Evolutionary conservation across 2,888 invertebrate species (phyloP).

Genomic region (Drosophila diplacantha): DNA sequence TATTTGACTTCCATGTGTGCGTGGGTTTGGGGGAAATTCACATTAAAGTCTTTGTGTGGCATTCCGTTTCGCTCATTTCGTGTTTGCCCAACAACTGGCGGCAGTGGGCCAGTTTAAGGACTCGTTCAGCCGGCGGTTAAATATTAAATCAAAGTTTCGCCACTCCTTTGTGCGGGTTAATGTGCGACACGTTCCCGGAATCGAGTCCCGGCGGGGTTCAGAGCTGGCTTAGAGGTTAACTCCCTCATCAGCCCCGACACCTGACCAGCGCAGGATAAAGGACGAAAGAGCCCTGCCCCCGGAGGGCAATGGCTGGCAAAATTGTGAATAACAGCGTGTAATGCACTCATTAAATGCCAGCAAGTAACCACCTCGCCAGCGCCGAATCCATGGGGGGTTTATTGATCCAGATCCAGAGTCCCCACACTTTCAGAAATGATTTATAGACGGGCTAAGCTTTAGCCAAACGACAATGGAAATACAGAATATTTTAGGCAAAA

Average conservation of each 20-base stretch:
- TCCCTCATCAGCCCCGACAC: conserved; percentile 11
- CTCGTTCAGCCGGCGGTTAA: conserved; percentile 24
- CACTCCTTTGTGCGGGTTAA: conserved; percentile 27
- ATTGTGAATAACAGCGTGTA: conserved; percentile 66
- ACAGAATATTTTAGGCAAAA: not conserved
- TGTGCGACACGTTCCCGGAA: conserved; percentile 36
- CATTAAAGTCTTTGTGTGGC: conserved; percentile 45
- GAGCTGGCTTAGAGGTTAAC: conserved; percentile 17
- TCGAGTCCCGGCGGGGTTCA: conserved; percentile 19
- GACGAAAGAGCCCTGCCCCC: conserved; percentile 10
- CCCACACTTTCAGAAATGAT: not conserved
- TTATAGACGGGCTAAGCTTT: not conserved
- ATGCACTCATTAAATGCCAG: conserved; percentile 68
- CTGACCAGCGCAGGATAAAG: conserved; percentile 13
- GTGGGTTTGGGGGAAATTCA: conserved; percentile 40
- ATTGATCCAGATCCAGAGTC: not conserved
- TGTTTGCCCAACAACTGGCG: conserved; percentile 37
- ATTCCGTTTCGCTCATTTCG: conserved; percentile 24
- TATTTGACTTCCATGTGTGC: conserved; percentile 60
- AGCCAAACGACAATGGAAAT: not conserved
- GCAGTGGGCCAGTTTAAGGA: conserved; percentile 37
- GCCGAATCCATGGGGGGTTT: conserved; percentile 10
- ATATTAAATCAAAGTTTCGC: conserved; percentile 41
- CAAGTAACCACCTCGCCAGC: conserved; percentile 20
- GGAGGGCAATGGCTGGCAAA: conserved; percentile 52